A percentile compares a stretch with the other conserved stretches of the same genome.
Evolutionary conservation across 1,140 invertebrate species (phyloP).

Genomic region (Heliconius melpomene): DNA sequence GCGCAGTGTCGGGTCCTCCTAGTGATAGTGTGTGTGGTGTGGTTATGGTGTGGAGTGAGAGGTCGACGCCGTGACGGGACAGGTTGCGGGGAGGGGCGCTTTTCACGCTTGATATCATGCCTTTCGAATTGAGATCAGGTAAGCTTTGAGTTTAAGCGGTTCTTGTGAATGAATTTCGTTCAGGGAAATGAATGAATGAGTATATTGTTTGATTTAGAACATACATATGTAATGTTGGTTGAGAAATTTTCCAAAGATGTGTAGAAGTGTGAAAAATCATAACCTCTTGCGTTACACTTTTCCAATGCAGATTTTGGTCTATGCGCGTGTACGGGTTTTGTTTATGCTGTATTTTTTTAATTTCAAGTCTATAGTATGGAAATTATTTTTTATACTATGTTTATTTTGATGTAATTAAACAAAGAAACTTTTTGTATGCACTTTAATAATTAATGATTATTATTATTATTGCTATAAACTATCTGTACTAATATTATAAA

Average conservation of each 20-base stretch:
- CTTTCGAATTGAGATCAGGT: slow-evolving; percentile 77
- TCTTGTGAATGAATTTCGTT: slow-evolving; percentile 26
- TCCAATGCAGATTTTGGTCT: not conserved
- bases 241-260: not conserved
- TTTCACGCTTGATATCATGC: slow-evolving; percentile 71
- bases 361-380: not conserved
- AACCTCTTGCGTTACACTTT: not conserved
- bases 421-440: too few relatives aligned
- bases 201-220: not conserved
- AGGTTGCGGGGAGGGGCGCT: slow-evolving; percentile 58
- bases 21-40: slow-evolving; percentile 53
- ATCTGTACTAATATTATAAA: too few relatives aligned
- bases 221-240: not conserved
- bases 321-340: not conserved
- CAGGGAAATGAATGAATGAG: slow-evolving; percentile 12
- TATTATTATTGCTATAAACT: too few relatives aligned
- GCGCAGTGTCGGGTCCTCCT: slow-evolving; percentile 44
- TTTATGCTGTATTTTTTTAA: not conserved
- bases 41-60: slow-evolving; percentile 55
- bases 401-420: too few relatives aligned
- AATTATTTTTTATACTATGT: not conserved
- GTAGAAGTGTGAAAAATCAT: not conserved
- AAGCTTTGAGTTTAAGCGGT: slow-evolving; percentile 49
- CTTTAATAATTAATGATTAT: too few relatives aligned
- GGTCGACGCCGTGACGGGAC: slow-evolving; percentile 58